A percentile compares a stretch with the other conserved stretches of the same genome.
Evolutionary conservation across 2,888 invertebrate species (phyloP).

Genomic region (Corythucha ciliata): DNA sequence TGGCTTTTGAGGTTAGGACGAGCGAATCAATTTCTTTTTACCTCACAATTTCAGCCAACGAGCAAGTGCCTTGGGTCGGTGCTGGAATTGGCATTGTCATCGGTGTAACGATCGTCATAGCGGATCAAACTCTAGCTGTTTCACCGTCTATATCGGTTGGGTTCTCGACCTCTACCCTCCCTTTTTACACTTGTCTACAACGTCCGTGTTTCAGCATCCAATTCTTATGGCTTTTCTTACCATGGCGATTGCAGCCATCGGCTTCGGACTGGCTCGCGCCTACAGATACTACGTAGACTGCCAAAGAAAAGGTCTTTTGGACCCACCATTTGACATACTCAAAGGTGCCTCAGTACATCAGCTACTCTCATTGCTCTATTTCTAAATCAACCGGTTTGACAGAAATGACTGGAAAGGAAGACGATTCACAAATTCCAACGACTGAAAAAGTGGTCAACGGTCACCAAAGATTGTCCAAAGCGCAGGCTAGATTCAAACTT

Average conservation of each 20-base stretch:
- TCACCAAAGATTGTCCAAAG: slow-evolving; percentile 55
- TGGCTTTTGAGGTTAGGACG: not conserved
- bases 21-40: not conserved
- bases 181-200: no score
- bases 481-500: slow-evolving; percentile 64
- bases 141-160: slow-evolving; percentile 56
- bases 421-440: not conserved
- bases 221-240: slow-evolving; percentile 60
- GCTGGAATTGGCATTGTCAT: slow-evolving; percentile 61
- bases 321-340: slow-evolving; percentile 42
- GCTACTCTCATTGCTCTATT: no score
- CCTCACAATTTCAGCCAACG: slow-evolving; percentile 46
- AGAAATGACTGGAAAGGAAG: slow-evolving; percentile 4
- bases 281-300: slow-evolving; percentile 48
- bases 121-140: slow-evolving; percentile 55
- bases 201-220: slow-evolving; percentile 55
- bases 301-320: slow-evolving; percentile 46
- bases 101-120: slow-evolving; percentile 58
- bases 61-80: slow-evolving; percentile 65
- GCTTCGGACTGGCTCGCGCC: slow-evolving; percentile 56
- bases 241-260: slow-evolving; percentile 55
- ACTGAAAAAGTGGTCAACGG: slow-evolving; percentile 16
- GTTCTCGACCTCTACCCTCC: no score
- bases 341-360: slow-evolving; percentile 14
- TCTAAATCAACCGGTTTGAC: not conserved